Base-by-base conservation (phyloP, 2,888 invertebrate genomes). In the Hoplodrina blanda region DNA sequence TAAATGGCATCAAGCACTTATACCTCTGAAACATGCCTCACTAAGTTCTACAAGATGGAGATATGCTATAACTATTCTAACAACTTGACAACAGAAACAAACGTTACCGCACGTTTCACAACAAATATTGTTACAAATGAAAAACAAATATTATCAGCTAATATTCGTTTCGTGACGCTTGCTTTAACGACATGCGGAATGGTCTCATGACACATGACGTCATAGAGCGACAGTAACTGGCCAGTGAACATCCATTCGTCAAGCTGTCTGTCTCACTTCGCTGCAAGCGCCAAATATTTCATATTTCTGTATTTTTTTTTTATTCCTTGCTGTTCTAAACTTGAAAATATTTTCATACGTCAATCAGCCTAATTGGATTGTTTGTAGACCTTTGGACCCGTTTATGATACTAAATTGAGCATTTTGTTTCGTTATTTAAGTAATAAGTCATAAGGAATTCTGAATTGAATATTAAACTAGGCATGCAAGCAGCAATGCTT, bases 161-260 rank as follows among this genome's bases (percentile, higher is more conserved):
- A 73, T 46, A 46, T 71, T 74, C 15, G 62, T 78, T 76, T 56
- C 72, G 37, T 68, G 73, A 59, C 70, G 53, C 59, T 33, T 66
- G 25, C 11, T 25, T 25, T 62, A 68, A 64, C 52, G 68, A 70
- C 59, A 60, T 54, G 56, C 52, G 19, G 33, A 56, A 52, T 20
- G 20, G 62, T 57, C 86, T 80, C 80, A 83, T 87, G 88, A 87
- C 82, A 46, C 33, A 76, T 85, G 84, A 86, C 86, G 88, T 83
- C 71, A 76, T 53, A 53, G 30, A 6, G 50, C 67, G 63, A 81
- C 82, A 79, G 72, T 70, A 69, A 65, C 69, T 73, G 69, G 19
- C 76, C 53, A 70, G 61, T 78, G 77, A 77, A 74, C 74, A 68
- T 73, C 62, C 75, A 82, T 86, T 83, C 87, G 81, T 86, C 87